A percentile compares a stretch with the other conserved stretches of the same genome.
These are phyloP conservation scores for Sorex fumeus DNA, from an alignment of 2,113 vertebrate genomes.

Conservation along the genomic window DNA sequence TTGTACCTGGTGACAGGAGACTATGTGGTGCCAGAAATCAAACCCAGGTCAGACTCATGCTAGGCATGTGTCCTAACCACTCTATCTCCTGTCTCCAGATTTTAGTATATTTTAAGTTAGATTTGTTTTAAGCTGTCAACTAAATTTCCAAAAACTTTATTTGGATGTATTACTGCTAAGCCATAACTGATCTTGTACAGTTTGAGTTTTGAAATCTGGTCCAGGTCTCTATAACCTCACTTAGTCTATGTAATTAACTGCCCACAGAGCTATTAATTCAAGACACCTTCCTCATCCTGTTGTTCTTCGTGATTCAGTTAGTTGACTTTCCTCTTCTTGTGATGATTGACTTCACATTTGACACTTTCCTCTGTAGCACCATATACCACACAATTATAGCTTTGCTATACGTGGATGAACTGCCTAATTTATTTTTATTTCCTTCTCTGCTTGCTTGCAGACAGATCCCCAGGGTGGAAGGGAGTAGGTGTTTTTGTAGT, in stretches of 20 bases:
- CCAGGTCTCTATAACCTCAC: background rate
- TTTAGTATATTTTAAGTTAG: no score
- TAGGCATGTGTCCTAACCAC: no score
- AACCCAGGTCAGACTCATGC: no score
- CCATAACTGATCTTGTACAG: background rate
- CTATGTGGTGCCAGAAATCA: no score
- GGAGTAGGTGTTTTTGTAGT: background rate
- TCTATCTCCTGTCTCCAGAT: no score
- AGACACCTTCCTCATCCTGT: background rate
- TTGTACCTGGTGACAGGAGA: no score
- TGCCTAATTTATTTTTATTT: constrained; percentile 29
- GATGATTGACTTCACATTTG: constrained; percentile 39
- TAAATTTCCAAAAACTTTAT: background rate
- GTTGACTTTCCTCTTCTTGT: background rate
- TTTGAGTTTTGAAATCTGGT: background rate
- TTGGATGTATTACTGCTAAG: background rate
- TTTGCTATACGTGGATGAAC: background rate
- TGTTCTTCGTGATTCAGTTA: background rate
- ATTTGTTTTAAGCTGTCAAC: no score
- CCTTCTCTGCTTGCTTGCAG: background rate
- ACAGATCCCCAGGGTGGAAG: background rate
- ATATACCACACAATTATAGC: constrained; percentile 41
- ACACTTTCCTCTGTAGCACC: background rate
- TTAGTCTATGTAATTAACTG: background rate
- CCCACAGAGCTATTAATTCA: background rate